These are phyloP conservation scores for Amphipoea oculea DNA, from an alignment of 2,888 invertebrate genomes.

Conservation along the genomic window DNA sequence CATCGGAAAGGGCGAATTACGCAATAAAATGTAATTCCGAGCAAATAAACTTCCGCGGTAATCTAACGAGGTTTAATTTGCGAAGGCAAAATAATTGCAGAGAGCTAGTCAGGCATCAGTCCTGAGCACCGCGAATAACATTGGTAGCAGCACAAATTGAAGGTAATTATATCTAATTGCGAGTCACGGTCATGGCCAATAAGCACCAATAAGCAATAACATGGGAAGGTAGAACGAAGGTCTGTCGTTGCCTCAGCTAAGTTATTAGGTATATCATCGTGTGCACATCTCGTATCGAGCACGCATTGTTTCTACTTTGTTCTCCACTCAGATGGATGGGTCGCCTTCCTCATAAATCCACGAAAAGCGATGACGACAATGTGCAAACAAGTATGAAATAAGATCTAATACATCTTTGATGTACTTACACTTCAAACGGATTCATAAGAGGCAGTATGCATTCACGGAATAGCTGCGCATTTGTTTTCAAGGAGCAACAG, in stretches of 20 bases:
- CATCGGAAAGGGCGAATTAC: slow-evolving; percentile 42
- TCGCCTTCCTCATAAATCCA: slow-evolving; percentile 51
- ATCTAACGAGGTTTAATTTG: slow-evolving; percentile 80
- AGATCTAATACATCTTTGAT: slow-evolving; percentile 57
- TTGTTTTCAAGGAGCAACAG: slow-evolving; percentile 62
- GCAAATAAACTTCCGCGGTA: slow-evolving; percentile 75
- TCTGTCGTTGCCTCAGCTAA: slow-evolving; percentile 70
- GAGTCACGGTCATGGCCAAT: slow-evolving; percentile 90
- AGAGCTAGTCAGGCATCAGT: slow-evolving; percentile 79
- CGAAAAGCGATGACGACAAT: slow-evolving; percentile 60
- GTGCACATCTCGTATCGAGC: slow-evolving; percentile 41
- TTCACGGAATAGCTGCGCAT: slow-evolving; percentile 53
- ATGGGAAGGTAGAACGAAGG: slow-evolving; percentile 84
- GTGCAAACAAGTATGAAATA: slow-evolving; percentile 58
- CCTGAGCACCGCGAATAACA: slow-evolving; percentile 84
- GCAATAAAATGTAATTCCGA: slow-evolving; percentile 59
- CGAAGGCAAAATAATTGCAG: slow-evolving; percentile 84
- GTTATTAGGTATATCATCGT: slow-evolving; percentile 61
- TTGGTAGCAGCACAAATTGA: slow-evolving; percentile 87
- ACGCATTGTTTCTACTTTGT: slow-evolving; percentile 34
- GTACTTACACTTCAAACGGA: slow-evolving; percentile 59
- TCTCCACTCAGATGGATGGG: slow-evolving; percentile 40
- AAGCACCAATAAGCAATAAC: slow-evolving; percentile 89
- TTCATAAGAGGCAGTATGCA: slow-evolving; percentile 55
- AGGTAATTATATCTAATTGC: slow-evolving; percentile 89